Percentiles rank a stretch among this genome's conserved stretches.
Conservation (phyloP, 2,888 invertebrate species). For the Drosophila algonquin region DNA sequence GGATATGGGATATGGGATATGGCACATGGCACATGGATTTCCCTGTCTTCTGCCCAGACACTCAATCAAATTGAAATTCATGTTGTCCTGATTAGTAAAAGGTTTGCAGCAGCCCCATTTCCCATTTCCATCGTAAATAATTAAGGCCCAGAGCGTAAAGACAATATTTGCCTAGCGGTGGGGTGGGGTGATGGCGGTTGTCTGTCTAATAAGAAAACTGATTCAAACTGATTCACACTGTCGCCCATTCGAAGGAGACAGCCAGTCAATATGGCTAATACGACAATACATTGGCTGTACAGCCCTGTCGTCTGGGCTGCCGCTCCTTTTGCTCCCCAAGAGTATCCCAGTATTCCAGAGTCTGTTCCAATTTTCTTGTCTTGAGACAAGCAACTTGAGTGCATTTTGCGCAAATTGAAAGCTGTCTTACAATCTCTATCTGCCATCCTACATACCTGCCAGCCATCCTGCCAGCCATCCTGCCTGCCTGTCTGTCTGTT, state of each 20-base stretch:
- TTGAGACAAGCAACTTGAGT: constrained; percentile 61
- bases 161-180: constrained; percentile 35
- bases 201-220: constrained; percentile 34
- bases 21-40: neutral
- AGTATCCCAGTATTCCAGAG: neutral
- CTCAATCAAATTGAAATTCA: constrained; percentile 46
- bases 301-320: constrained; percentile 1
- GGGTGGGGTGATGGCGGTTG: neutral
- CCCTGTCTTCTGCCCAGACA: constrained; percentile 12
- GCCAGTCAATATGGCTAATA: constrained; percentile 45
- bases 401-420: constrained; percentile 70
- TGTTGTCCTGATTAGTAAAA: constrained; percentile 47
- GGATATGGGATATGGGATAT: too few relatives aligned
- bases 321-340: neutral
- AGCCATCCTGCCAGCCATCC: neutral
- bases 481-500: neutral
- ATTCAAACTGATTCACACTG: constrained; percentile 9
- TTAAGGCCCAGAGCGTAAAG: constrained; percentile 34
- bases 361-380: constrained; percentile 32
- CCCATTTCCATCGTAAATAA: constrained; percentile 48
- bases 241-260: constrained; percentile 14
- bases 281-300: constrained; percentile 46
- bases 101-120: neutral
- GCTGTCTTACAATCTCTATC: constrained; percentile 54
- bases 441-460: neutral